Conservation (phyloP, 2,888 invertebrate species). For the Netelia virgata region DNA sequence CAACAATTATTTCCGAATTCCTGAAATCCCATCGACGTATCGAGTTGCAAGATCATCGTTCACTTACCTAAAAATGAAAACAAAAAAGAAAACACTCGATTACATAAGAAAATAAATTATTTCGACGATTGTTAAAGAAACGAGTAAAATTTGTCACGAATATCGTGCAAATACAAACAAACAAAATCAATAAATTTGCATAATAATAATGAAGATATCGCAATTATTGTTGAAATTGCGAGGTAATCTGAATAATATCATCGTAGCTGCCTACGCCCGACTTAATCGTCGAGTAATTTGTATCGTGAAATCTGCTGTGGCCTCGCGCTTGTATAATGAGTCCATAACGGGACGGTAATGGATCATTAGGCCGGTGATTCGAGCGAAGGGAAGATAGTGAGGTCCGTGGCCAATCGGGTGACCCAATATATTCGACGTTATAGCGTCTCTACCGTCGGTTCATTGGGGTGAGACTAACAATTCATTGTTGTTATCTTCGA, state of each 20-base stretch:
- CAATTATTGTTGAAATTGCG: slow-evolving; percentile 5
- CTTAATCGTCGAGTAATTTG: slow-evolving; percentile 36
- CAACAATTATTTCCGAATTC: slow-evolving; percentile 88
- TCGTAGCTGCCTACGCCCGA: slow-evolving; percentile 11
- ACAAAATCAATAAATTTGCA: neutral
- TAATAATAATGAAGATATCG: neutral
- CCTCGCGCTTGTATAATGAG: slow-evolving; percentile 21
- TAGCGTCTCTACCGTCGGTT: slow-evolving; percentile 42
- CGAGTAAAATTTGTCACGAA: neutral
- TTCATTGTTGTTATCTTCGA: slow-evolving; percentile 72
- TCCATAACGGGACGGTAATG: slow-evolving; percentile 61
- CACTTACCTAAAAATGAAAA: slow-evolving; percentile 88
- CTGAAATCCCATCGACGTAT: slow-evolving; percentile 89
- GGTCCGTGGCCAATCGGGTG: slow-evolving; percentile 47
- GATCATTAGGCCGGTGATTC: slow-evolving; percentile 59
- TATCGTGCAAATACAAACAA: neutral
- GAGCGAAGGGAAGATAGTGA: slow-evolving; percentile 63
- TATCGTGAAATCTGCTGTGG: slow-evolving; percentile 27
- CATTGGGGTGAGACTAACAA: slow-evolving; percentile 67
- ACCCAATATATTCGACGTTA: slow-evolving; percentile 34
- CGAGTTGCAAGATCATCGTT: slow-evolving; percentile 83
- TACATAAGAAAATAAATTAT: slow-evolving; percentile 83
- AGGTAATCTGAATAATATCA: slow-evolving; percentile 23
- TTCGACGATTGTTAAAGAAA: neutral
- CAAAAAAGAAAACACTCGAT: slow-evolving; percentile 87